Percentiles rank a stretch among this genome's conserved stretches.
phyloP scores from a whole-genome alignment of 2,797 vertebrate genomes.

The Huso huso region DNA sequence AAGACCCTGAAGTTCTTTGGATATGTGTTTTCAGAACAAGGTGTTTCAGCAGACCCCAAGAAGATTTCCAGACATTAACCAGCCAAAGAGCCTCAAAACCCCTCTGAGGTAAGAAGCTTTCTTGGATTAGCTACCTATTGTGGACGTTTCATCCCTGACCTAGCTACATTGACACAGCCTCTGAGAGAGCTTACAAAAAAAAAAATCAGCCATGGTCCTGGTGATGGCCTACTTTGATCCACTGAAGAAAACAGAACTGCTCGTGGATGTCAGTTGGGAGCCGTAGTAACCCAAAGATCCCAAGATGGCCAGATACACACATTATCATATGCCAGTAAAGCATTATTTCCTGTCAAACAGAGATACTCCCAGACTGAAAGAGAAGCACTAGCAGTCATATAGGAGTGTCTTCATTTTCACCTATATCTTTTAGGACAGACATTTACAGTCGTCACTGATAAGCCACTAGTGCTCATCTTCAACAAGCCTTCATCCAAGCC shows the following conservation, averaged over 20 bases:
- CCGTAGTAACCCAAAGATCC: not conserved
- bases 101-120: not conserved
- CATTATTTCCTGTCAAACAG: not conserved
- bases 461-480: too few species aligned
- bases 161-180: not conserved
- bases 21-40: not conserved
- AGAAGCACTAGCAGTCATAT: not conserved
- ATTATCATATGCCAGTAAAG: not conserved
- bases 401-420: not conserved
- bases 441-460: too few species aligned
- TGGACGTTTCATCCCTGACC: not conserved
- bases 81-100: not conserved
- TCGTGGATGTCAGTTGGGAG: not conserved
- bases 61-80: not conserved
- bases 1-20: constrained; percentile 3
- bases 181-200: not conserved
- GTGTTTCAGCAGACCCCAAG: too few species aligned
- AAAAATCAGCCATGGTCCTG: not conserved
- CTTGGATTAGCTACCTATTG: not conserved
- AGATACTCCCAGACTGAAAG: not conserved
- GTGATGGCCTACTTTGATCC: not conserved
- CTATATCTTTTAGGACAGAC: not conserved
- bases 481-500: too few species aligned
- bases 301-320: not conserved
- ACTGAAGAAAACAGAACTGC: not conserved